A percentile compares a stretch with the other conserved stretches of the same genome.
phyloP scores from a whole-genome alignment of 2,113 vertebrate genomes.

The Montifringilla adamsi region DNA sequence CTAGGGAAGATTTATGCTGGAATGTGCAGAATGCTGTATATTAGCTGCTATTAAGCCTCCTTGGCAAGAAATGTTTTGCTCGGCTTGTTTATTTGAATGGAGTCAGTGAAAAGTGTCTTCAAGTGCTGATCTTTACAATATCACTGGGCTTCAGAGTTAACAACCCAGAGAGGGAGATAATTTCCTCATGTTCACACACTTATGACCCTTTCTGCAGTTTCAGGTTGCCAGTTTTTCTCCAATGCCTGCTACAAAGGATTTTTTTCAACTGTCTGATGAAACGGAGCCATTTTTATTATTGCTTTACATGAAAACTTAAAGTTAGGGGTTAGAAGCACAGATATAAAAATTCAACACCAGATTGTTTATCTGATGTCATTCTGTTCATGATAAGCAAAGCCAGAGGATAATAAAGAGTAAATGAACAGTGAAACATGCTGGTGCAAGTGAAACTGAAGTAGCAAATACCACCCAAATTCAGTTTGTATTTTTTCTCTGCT shows the following conservation, averaged over 20 bases:
- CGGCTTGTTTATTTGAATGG: background rate
- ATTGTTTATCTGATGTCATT: background rate
- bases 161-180: background rate
- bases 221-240: background rate
- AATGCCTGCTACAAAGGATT: background rate
- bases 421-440: background rate
- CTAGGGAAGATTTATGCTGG: background rate
- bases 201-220: background rate
- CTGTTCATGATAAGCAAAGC: background rate
- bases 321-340: background rate
- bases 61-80: background rate
- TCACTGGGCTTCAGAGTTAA: background rate
- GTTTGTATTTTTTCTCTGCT: background rate
- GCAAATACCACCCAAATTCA: background rate
- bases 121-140: background rate
- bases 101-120: background rate
- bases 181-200: background rate
- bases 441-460: background rate
- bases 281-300: background rate
- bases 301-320: background rate
- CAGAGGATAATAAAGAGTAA: background rate
- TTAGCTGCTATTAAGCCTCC: constrained; percentile 15
- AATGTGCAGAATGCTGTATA: constrained; percentile 37
- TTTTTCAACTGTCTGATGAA: background rate
- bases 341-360: background rate